Evolutionary conservation across 2,797 vertebrate species (phyloP).

Genomic region (Arnoldichthys spilopterus): DNA sequence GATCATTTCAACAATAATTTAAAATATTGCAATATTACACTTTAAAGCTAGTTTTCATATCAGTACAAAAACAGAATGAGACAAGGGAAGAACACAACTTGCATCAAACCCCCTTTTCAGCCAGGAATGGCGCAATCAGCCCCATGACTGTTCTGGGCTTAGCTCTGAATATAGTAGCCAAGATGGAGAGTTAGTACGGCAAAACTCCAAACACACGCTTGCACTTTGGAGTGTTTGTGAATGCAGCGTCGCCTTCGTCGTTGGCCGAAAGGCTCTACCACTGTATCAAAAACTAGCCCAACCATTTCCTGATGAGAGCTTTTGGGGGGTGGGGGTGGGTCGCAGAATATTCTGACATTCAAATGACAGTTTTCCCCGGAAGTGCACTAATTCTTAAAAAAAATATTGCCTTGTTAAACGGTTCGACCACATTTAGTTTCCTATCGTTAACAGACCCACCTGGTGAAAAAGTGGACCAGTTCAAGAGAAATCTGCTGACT

Average conservation of each 20-base stretch:
- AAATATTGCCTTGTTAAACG: conserved; percentile 73
- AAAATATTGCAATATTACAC: conserved; percentile 72
- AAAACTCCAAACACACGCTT: not conserved
- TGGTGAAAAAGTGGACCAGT: conserved; percentile 67
- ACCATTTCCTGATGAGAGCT: conserved; percentile 14
- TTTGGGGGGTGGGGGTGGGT: not conserved
- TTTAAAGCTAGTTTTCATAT: conserved; percentile 73
- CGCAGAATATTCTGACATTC: conserved; percentile 70
- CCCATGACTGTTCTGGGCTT: not conserved
- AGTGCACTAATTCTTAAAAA: conserved; percentile 66
- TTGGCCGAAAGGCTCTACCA: not conserved
- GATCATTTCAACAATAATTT: conserved; percentile 75
- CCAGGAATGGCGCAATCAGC: not conserved
- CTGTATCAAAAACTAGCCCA: not conserved
- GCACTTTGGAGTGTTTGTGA: not conserved
- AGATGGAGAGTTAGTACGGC: not conserved
- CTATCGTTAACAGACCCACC: conserved; percentile 44
- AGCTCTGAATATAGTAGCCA: not conserved
- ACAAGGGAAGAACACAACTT: not conserved
- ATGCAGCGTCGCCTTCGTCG: too few relatives aligned
- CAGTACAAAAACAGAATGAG: conserved; percentile 48
- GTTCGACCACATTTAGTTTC: conserved; percentile 60
- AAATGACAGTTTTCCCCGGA: conserved; percentile 68
- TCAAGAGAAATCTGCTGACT: not conserved
- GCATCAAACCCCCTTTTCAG: not conserved